Evolutionary conservation across 1,140 invertebrate genomes (phyloP), one percentile per base, ranked within the genome.

Genomic region (Asobara japonica): DNA sequence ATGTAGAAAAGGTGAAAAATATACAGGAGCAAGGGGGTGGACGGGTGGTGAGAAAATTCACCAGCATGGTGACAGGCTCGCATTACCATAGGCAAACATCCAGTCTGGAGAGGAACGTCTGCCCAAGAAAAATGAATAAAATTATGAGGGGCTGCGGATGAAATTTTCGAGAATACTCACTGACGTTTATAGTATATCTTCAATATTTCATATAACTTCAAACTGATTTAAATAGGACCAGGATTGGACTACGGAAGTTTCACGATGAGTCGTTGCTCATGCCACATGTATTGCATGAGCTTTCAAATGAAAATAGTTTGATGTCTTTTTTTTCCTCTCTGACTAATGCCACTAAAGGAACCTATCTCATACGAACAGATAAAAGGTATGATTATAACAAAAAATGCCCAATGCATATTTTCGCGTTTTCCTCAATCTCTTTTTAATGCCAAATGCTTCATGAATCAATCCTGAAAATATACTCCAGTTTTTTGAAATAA

Each of bases 41-140:
- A 20, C 18, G 10, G 66, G 60, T 31, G 74, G 61, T 60, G 45
- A 60, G 65, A 74, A 71, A 71, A 74, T 22, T 70, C 73, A 72
- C 69, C 69, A 69, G 61, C 36, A 41, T 65, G 66, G 64, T 60
- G 67, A 74, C 20, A 69, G 73, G 71, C 71, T 76, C 74, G 78
- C 72, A 87, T 88, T 88, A 85, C 82, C 86, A 87, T 87, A 88
- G 80, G 80, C 85, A 88, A 87, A 88, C 86, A n/a, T n/a, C 82
- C 77, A 67, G 70, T 74, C 73, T 77, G 25, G 60, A 30, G 67
- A 73, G 76, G 76, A 82, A 78, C 75, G 80, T 75, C 75, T 70
- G 69, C 60, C 76, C 82, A 83, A 87, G 85, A 88, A 88, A 88
- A 88, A 87, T 88, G 86, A 88, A 88, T 87, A 88, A 88, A 86